These are phyloP conservation scores for Danio tinwini DNA, from an alignment of 2,797 vertebrate genomes.

Conservation along the genomic window DNA sequence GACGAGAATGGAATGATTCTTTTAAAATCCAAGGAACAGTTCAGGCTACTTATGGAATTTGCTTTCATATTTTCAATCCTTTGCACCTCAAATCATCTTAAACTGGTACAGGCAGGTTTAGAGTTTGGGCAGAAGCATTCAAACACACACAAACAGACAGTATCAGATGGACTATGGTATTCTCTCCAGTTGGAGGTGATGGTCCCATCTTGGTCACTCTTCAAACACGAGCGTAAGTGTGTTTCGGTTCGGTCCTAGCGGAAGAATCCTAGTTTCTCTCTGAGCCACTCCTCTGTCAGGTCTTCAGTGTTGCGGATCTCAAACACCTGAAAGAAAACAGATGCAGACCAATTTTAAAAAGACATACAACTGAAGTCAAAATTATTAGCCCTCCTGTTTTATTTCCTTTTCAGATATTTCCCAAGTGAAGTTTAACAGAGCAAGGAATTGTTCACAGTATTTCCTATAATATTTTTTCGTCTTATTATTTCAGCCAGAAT, in stretches of 20 bases:
- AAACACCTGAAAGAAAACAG: constrained; percentile 75
- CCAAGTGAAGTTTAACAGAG: too few relatives aligned
- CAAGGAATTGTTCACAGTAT: too few relatives aligned
- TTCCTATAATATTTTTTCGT: too few relatives aligned
- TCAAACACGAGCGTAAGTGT: constrained; percentile 37
- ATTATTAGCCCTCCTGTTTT: too few relatives aligned
- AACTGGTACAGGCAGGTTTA: constrained; percentile 65
- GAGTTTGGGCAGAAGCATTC: constrained; percentile 55
- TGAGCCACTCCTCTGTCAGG: constrained; percentile 84
- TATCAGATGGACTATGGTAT: constrained; percentile 65
- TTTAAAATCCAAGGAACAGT: constrained; percentile 14
- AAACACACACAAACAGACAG: constrained; percentile 59
- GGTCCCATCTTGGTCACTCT: constrained; percentile 65
- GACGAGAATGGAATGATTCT: constrained; percentile 1
- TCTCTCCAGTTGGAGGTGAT: constrained; percentile 61
- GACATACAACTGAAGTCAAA: background rate
- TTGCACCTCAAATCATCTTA: constrained; percentile 37
- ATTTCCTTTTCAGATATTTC: too few relatives aligned
- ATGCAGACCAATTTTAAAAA: background rate
- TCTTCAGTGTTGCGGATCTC: constrained; percentile 85
- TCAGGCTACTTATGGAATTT: background rate
- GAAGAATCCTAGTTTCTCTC: constrained; percentile 81
- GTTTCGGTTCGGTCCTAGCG: constrained; percentile 64
- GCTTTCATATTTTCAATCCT: background rate
- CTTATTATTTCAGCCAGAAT: too few relatives aligned